Percentiles rank a stretch among this genome's conserved stretches.
phyloP scores from a whole-genome alignment of 2,797 vertebrate species.

The Antrozous pallidus region DNA sequence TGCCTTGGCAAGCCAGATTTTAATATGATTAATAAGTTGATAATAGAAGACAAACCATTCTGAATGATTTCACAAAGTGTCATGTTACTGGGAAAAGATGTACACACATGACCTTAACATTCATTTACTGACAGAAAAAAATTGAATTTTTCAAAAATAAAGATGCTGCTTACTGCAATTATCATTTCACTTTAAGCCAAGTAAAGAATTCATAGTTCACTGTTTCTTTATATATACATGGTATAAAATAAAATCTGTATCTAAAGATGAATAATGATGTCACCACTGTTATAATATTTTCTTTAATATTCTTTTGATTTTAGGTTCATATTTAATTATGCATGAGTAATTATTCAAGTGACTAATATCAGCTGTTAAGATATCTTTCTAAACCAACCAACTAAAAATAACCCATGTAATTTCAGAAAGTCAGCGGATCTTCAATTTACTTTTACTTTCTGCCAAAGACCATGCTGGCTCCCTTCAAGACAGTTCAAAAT shows the following conservation, averaged over 20 bases:
- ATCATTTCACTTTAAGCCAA: not conserved
- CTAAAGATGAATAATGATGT: not conserved
- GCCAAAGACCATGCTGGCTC: not conserved
- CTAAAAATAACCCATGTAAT: not conserved
- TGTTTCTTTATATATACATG: not conserved
- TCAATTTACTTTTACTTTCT: constrained; percentile 32
- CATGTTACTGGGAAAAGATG: not conserved
- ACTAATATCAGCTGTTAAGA: not conserved
- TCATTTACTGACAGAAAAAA: not conserved
- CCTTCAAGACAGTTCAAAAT: constrained; percentile 7
- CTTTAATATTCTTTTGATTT: not conserved
- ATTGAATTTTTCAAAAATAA: not conserved
- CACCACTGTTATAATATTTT: not conserved
- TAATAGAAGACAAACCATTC: not conserved
- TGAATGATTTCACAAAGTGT: not conserved
- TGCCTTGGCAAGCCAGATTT: not conserved
- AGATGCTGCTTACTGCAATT: not conserved
- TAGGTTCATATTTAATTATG: not conserved
- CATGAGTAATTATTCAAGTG: not conserved
- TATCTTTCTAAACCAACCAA: not conserved
- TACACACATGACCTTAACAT: not conserved
- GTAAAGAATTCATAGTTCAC: not conserved
- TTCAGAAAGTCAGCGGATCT: not conserved
- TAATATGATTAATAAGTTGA: constrained; percentile 12
- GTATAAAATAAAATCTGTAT: not conserved